Conservation (phyloP, 1,140 invertebrate genomes). For the Heliconius congener region DNA sequence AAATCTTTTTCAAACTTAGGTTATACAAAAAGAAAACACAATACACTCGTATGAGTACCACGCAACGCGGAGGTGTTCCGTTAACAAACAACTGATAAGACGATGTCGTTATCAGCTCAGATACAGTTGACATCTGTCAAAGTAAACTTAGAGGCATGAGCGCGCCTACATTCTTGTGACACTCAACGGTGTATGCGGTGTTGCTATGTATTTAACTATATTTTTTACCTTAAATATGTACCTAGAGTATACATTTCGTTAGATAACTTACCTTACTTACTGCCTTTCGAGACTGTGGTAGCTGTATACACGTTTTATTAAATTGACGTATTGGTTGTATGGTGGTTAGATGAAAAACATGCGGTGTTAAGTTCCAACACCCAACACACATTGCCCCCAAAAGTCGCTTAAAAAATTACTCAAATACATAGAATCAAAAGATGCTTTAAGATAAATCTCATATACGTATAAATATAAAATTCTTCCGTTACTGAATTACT, state of each 20-base stretch:
- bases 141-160: conserved; percentile 16
- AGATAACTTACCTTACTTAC: background rate
- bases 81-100: conserved; percentile 41
- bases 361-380: too few species aligned
- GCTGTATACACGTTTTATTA: too few species aligned
- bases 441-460: too few species aligned
- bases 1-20: background rate
- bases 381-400: too few species aligned
- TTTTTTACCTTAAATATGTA: background rate
- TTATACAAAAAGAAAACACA: background rate
- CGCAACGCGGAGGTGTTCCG: conserved; percentile 30
- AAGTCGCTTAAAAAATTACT: too few species aligned
- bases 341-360: too few species aligned
- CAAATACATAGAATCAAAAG: too few species aligned
- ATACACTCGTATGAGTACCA: background rate
- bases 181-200: background rate
- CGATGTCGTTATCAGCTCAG: conserved; percentile 27
- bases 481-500: too few species aligned
- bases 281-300: too few species aligned
- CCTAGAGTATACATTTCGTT: background rate
- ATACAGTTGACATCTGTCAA: conserved; percentile 31
- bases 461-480: too few species aligned
- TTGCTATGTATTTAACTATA: conserved; percentile 1
- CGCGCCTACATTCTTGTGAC: background rate
- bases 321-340: too few species aligned